phyloP scores from a whole-genome alignment of 2,113 vertebrate species.

The Psettodes erumei region DNA sequence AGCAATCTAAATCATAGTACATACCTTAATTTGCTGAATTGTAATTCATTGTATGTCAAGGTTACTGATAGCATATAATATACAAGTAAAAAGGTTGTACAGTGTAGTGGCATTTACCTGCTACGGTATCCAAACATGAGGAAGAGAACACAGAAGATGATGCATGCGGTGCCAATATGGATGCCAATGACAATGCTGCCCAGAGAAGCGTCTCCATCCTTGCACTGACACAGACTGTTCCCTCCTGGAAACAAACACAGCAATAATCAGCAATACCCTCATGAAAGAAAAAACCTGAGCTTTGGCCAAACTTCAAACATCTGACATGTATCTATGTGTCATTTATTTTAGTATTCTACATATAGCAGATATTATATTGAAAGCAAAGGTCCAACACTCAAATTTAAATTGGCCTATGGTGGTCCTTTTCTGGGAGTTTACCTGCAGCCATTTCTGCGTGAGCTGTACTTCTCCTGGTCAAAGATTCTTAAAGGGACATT shows the following conservation, averaged over 20 bases:
- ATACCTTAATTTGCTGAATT: not conserved
- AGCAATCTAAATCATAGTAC: not conserved
- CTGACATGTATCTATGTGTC: too few species aligned
- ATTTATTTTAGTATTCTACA: not conserved
- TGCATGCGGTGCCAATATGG: slow-evolving; percentile 84
- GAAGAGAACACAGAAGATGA: slow-evolving; percentile 85
- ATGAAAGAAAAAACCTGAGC: too few species aligned
- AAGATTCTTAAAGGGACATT: too few species aligned
- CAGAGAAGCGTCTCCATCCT: slow-evolving; percentile 73
- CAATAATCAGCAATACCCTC: not conserved
- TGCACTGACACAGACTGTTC: slow-evolving; percentile 74
- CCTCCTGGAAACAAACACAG: slow-evolving; percentile 53
- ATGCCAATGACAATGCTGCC: slow-evolving; percentile 82
- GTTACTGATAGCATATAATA: not conserved
- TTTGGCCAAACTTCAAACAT: too few species aligned
- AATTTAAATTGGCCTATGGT: not conserved
- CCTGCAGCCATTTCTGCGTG: too few species aligned
- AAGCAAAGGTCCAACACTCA: not conserved
- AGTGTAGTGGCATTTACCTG: slow-evolving; percentile 71
- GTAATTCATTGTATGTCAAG: too few species aligned
- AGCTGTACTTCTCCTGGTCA: too few species aligned
- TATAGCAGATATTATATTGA: too few species aligned
- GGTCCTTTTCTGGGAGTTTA: not conserved
- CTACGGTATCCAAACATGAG: slow-evolving; percentile 84
- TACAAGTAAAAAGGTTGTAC: not conserved